Evolutionary conservation across 2,113 vertebrate species (phyloP).

Genomic region (Crotophaga sulcirostris): DNA sequence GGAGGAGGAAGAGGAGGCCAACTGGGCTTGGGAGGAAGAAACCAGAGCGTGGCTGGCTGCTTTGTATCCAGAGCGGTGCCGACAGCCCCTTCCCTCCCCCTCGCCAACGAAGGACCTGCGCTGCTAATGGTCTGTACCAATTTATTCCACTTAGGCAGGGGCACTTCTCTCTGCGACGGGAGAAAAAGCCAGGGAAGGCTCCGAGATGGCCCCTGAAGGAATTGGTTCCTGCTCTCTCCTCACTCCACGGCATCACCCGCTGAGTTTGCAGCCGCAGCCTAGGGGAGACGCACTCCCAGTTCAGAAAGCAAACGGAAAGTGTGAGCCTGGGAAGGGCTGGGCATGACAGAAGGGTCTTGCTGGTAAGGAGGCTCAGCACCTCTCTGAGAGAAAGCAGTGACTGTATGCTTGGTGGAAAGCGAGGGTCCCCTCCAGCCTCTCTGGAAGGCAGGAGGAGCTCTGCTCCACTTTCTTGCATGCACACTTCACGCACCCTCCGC

Average conservation of each 20-base stretch:
- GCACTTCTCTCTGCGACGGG: slow-evolving; percentile 15
- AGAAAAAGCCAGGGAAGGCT: not conserved
- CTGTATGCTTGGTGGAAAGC: not conserved
- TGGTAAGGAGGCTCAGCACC: not conserved
- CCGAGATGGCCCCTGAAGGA: not conserved
- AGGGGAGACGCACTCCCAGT: not conserved
- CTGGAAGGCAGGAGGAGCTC: not conserved
- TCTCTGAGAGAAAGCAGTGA: not conserved
- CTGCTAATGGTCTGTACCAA: slow-evolving; percentile 88
- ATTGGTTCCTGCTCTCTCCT: slow-evolving; percentile 40
- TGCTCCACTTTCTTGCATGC: not conserved
- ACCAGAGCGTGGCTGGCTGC: slow-evolving; percentile 79
- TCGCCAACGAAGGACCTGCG: slow-evolving; percentile 67
- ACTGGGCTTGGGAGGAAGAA: slow-evolving; percentile 41
- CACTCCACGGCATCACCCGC: not conserved
- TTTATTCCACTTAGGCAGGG: slow-evolving; percentile 81
- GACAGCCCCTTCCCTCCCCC: slow-evolving; percentile 73
- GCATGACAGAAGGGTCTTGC: not conserved
- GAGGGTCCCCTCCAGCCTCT: not conserved
- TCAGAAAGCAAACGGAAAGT: not conserved
- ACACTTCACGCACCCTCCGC: not conserved
- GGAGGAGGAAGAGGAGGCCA: slow-evolving; percentile 16
- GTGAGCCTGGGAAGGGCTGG: not conserved
- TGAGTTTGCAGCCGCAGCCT: not conserved
- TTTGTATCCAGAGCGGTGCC: slow-evolving; percentile 79